Percentiles rank a stretch among this genome's conserved stretches.
Conservation (phyloP, 2,113 vertebrate genomes). For the Micronycteris hirsuta region DNA sequence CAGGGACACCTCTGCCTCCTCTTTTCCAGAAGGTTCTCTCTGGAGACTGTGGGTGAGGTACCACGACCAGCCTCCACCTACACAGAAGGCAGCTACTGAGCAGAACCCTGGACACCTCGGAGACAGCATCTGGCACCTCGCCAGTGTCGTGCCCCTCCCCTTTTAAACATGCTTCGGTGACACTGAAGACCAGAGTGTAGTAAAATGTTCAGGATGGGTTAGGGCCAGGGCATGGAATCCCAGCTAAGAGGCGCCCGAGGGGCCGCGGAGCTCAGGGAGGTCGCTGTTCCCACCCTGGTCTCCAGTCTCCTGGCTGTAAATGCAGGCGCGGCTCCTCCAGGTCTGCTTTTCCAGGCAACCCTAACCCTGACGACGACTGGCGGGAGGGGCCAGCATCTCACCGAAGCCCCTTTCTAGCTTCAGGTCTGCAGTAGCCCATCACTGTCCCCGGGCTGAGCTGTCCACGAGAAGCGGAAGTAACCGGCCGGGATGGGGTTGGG, state of each 20-base stretch:
- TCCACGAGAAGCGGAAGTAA: background rate
- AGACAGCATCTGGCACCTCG: background rate
- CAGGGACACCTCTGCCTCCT: background rate
- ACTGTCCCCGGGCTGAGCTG: background rate
- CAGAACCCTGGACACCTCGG: background rate
- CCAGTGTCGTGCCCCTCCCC: accelerated
- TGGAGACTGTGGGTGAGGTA: background rate
- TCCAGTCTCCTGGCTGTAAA: background rate
- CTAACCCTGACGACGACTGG: background rate
- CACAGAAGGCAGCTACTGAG: background rate
- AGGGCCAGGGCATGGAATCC: background rate
- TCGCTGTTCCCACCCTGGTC: background rate
- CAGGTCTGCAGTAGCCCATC: background rate
- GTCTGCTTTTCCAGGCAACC: background rate
- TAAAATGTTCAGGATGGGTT: background rate
- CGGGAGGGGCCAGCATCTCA: background rate
- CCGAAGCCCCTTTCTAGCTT: background rate
- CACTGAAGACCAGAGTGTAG: background rate
- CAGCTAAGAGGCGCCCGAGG: background rate
- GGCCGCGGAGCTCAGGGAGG: background rate
- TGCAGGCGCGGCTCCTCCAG: background rate
- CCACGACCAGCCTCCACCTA: background rate
- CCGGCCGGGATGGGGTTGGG: background rate
- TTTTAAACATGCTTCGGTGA: background rate
- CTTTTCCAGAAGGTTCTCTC: background rate